Conservation (phyloP, 2,888 invertebrate genomes). For the Pogonocherus hispidulus region DNA sequence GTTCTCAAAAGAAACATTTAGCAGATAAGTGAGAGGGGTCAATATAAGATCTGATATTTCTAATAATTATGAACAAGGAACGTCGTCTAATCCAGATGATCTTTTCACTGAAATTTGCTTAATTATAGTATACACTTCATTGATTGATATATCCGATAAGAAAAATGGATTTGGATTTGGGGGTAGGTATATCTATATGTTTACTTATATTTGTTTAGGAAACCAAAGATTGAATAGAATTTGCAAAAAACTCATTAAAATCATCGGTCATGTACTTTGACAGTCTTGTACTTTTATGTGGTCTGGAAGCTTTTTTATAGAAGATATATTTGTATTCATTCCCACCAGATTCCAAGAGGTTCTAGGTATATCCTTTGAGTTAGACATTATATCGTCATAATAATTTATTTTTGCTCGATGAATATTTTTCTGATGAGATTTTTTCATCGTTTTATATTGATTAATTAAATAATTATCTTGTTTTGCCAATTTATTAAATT, state of each 20-base stretch:
- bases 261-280: neutral
- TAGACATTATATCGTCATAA: neutral
- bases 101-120: neutral
- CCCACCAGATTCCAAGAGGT: neutral
- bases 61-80: neutral
- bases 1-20: neutral
- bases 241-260: neutral
- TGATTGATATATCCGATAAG: neutral
- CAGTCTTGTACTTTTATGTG: neutral
- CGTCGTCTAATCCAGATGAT: neutral
- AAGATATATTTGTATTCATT: conserved; percentile 1
- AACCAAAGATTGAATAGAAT: neutral
- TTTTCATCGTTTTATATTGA: neutral
- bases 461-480: neutral
- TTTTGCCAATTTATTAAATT: neutral
- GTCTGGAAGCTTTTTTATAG: neutral
- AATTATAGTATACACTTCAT: neutral
- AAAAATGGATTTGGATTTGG: neutral
- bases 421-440: neutral
- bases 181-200: neutral
- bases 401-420: neutral
- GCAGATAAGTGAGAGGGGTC: neutral
- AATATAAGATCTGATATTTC: neutral
- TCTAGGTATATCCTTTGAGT: neutral
- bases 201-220: conserved; percentile 2